Evolutionary conservation across 2,797 vertebrate genomes (phyloP).

Genomic region (Pterois miles): DNA sequence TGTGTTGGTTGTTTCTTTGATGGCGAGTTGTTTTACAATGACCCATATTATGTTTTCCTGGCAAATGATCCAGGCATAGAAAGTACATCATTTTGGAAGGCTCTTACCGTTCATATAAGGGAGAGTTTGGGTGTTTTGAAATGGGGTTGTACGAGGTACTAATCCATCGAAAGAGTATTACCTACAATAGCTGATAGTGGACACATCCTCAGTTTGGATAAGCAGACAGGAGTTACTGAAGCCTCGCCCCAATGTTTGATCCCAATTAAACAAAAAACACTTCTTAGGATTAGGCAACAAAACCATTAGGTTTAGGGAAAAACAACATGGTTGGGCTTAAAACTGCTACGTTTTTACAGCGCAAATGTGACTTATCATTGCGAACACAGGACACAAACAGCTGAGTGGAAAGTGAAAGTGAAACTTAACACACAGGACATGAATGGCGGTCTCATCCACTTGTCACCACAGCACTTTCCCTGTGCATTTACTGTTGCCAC

Average conservation of each 20-base stretch:
- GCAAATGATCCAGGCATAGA: not conserved
- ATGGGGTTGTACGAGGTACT: too few species aligned
- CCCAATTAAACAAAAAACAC: not conserved
- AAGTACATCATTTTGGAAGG: not conserved
- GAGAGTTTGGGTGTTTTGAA: not conserved
- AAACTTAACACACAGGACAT: too few species aligned
- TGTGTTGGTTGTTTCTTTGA: not conserved
- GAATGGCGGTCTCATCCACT: too few species aligned
- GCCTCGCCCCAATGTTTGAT: too few species aligned
- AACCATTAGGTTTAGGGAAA: not conserved
- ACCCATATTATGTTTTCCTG: not conserved
- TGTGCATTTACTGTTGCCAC: too few species aligned
- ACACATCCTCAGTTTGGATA: not conserved
- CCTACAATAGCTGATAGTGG: not conserved
- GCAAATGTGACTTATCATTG: fast-evolving
- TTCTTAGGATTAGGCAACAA: not conserved
- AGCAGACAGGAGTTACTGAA: not conserved
- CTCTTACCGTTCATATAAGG: not conserved
- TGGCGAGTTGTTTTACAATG: not conserved
- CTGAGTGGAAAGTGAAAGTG: not conserved
- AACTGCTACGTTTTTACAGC: too few species aligned
- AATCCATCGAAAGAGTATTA: not conserved
- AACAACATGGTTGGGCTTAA: not conserved
- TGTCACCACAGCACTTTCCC: too few species aligned
- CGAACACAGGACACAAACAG: too few species aligned